Evolutionary conservation across 2,797 vertebrate genomes (phyloP).

Genomic region (Chaenodraco wilsoni): DNA sequence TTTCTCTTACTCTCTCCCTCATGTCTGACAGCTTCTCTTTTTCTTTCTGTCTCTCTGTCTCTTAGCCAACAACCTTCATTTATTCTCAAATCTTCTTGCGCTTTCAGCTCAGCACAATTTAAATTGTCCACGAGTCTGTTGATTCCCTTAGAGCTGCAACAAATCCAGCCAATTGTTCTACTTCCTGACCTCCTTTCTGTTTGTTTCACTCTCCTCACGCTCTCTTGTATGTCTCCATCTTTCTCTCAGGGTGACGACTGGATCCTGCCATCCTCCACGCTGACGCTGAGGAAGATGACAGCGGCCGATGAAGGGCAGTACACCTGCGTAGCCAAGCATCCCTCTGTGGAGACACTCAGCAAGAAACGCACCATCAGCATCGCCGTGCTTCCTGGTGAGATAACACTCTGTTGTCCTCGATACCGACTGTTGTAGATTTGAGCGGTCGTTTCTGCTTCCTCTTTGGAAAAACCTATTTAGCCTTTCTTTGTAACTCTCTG

Average conservation of each 20-base stretch:
- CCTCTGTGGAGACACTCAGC: slow-evolving; percentile 68
- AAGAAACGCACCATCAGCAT: slow-evolving; percentile 78
- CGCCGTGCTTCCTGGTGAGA: slow-evolving; percentile 79
- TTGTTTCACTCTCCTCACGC: not conserved
- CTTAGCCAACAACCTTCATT: not conserved
- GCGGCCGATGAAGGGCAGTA: slow-evolving; percentile 77
- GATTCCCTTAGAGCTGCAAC: slow-evolving; percentile 25
- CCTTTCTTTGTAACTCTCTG: slow-evolving; percentile 22
- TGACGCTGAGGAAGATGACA: slow-evolving; percentile 75
- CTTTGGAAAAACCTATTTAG: slow-evolving; percentile 10
- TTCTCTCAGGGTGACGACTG: slow-evolving; percentile 80
- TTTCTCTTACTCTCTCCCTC: slow-evolving; percentile 4
- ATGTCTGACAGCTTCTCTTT: not conserved
- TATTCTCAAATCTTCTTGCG: slow-evolving; percentile 3
- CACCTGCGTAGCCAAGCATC: slow-evolving; percentile 82
- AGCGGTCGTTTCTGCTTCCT: slow-evolving; percentile 3
- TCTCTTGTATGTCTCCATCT: slow-evolving; percentile 15
- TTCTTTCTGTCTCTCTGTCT: not conserved
- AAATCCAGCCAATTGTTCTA: slow-evolving; percentile 17
- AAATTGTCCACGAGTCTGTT: slow-evolving; percentile 34
- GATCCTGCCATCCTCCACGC: slow-evolving; percentile 74
- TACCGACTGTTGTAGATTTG: not conserved
- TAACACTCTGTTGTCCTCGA: not conserved
- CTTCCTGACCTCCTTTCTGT: not conserved
- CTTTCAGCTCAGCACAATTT: slow-evolving; percentile 26